Evolutionary conservation across 2,113 vertebrate genomes (phyloP).

Genomic region (Dinomys branickii): DNA sequence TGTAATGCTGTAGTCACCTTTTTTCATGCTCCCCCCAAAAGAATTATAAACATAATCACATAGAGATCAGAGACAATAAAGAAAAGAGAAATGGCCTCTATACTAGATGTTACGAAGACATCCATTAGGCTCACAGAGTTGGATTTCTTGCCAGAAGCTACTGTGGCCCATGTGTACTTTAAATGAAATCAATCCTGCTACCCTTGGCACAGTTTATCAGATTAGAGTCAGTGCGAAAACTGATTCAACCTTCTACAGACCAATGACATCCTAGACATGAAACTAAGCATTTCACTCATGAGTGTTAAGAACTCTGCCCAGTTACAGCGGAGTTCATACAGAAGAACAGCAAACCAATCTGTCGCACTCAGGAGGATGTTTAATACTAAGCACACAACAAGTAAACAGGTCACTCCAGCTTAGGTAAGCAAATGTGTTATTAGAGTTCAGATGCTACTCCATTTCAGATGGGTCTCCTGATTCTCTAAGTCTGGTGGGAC

Average conservation of each 20-base stretch:
- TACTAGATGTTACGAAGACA: not conserved
- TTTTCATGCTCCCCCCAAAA: not conserved
- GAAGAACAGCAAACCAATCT: constrained; percentile 50
- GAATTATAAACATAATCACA: constrained; percentile 14
- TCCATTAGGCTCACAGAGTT: constrained; percentile 32
- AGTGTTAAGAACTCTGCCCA: not conserved
- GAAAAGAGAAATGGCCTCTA: not conserved
- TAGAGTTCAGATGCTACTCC: not conserved
- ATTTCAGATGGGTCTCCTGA: not conserved
- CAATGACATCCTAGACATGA: not conserved
- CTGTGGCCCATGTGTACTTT: constrained; percentile 7
- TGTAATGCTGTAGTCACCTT: not conserved
- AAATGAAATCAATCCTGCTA: constrained; percentile 27
- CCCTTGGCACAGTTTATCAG: not conserved
- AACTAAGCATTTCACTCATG: constrained; percentile 19
- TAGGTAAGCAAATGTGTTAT: constrained; percentile 1
- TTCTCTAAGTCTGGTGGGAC: not conserved
- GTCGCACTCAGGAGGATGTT: not conserved
- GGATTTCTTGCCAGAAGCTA: constrained; percentile 30
- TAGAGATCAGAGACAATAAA: constrained; percentile 31
- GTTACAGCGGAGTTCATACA: not conserved
- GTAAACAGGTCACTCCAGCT: not conserved
- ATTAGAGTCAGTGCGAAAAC: constrained; percentile 11
- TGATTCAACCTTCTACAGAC: constrained; percentile 19
- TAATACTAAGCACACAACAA: constrained; percentile 32